Conservation (phyloP, 2,113 vertebrate species). For the Epinephelus cyanopodus region DNA sequence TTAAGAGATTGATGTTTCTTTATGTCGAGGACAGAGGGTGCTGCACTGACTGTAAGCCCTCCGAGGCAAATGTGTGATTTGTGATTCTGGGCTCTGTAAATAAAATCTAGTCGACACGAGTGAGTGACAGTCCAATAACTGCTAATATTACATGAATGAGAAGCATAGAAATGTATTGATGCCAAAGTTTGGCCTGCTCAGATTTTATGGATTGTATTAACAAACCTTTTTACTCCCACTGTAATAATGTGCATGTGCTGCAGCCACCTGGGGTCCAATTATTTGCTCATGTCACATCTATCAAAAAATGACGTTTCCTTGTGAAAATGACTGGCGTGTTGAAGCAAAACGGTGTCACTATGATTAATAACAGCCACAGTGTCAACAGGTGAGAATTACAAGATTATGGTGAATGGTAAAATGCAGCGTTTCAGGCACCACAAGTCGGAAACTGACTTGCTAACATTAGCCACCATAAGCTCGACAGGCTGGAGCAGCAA, state of each 20-base stretch:
- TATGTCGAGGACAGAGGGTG: neutral
- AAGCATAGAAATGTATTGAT: neutral
- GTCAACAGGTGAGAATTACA: neutral
- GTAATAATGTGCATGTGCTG: neutral
- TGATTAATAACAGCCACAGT: neutral
- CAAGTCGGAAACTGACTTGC: neutral
- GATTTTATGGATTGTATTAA: neutral
- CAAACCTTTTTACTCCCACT: neutral
- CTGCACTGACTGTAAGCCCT: no score
- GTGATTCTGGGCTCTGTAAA: neutral
- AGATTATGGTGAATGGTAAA: neutral
- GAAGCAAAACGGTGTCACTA: neutral
- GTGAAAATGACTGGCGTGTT: neutral
- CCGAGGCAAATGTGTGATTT: neutral
- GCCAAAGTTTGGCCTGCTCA: neutral
- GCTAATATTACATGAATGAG: neutral
- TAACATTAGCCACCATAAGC: neutral
- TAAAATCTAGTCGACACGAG: neutral
- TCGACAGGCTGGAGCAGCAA: neutral
- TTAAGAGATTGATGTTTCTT: neutral
- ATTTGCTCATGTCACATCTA: neutral
- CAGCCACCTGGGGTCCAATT: neutral
- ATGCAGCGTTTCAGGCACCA: neutral
- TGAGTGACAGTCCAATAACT: neutral
- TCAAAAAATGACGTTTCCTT: neutral